These are phyloP conservation scores for Eumeta japonica DNA, from an alignment of 1,140 invertebrate species.

Conservation along the genomic window DNA sequence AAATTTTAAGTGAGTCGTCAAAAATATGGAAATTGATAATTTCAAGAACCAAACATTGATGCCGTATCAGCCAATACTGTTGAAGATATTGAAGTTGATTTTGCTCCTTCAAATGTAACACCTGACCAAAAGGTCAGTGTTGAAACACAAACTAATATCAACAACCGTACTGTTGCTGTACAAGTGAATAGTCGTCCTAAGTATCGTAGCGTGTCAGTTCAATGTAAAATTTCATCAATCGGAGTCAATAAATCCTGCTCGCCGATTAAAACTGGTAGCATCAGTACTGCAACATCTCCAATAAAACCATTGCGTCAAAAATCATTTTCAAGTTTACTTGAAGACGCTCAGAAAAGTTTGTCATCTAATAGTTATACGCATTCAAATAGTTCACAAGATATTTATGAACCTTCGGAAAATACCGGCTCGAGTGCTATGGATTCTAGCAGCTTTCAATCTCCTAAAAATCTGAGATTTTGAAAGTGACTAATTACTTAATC, in stretches of 20 bases:
- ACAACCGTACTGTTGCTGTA: conserved; percentile 1
- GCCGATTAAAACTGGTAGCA: conserved; percentile 1
- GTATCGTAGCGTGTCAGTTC: background rate
- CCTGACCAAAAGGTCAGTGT: background rate
- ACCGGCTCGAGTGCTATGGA: background rate
- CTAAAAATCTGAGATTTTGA: conserved; percentile 1
- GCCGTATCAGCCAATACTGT: conserved; percentile 1
- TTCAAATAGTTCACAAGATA: conserved; percentile 1
- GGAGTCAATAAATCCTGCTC: conserved; percentile 1
- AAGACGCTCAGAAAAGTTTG: conserved; percentile 1
- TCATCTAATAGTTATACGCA: background rate
- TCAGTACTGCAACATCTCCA: conserved; percentile 1
- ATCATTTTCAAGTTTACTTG: background rate
- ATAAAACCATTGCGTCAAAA: conserved; percentile 1
- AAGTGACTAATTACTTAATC: background rate
- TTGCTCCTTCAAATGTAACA: conserved; percentile 1
- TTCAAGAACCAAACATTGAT: conserved; percentile 1
- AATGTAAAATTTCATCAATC: conserved; percentile 1
- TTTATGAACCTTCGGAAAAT: conserved; percentile 1
- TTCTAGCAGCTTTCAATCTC: conserved; percentile 1
- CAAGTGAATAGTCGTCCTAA: conserved; percentile 1
- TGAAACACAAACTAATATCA: conserved; percentile 1
- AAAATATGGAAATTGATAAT: conserved; percentile 1
- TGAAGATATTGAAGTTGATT: conserved; percentile 1
- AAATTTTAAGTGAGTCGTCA: conserved; percentile 1